phyloP scores from a whole-genome alignment of 1,140 invertebrate genomes.

The Temnothorax nylanderi region DNA sequence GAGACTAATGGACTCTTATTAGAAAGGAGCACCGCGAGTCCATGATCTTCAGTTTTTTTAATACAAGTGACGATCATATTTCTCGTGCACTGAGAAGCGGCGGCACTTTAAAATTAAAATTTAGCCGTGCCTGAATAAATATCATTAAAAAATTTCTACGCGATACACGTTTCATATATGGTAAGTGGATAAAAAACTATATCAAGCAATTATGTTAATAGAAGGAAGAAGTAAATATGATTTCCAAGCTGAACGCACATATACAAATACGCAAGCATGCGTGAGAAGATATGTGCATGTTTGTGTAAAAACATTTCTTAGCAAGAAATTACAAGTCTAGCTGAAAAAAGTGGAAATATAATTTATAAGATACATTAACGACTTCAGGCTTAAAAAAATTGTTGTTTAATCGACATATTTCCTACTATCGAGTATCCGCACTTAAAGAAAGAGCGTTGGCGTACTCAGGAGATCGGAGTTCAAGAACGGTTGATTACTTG shows the following conservation, averaged over 20 bases:
- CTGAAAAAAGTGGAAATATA: background rate
- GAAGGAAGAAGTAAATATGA: background rate
- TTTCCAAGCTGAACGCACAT: too few relatives aligned
- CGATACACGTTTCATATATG: background rate
- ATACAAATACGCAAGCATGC: background rate
- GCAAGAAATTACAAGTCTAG: background rate
- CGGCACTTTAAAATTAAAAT: constrained; percentile 34
- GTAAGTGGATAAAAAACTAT: background rate
- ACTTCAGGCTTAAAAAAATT: background rate
- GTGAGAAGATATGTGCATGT: too few relatives aligned
- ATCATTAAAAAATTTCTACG: background rate
- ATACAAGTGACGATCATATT: constrained; percentile 24
- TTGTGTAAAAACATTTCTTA: background rate
- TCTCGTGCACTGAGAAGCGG: background rate
- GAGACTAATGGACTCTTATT: constrained; percentile 56
- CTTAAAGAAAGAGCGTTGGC: background rate
- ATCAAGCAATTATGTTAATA: background rate
- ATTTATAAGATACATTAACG: background rate
- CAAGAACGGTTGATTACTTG: background rate
- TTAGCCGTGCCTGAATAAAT: constrained; percentile 4
- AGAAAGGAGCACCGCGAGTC: constrained; percentile 44
- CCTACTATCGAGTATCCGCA: background rate
- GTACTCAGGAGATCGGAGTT: constrained; percentile 15
- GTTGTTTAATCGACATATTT: background rate
- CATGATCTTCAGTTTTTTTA: constrained; percentile 28